These are phyloP conservation scores for Cepaea nemoralis DNA, from an alignment of 1,140 invertebrate species.

Conservation along the genomic window DNA sequence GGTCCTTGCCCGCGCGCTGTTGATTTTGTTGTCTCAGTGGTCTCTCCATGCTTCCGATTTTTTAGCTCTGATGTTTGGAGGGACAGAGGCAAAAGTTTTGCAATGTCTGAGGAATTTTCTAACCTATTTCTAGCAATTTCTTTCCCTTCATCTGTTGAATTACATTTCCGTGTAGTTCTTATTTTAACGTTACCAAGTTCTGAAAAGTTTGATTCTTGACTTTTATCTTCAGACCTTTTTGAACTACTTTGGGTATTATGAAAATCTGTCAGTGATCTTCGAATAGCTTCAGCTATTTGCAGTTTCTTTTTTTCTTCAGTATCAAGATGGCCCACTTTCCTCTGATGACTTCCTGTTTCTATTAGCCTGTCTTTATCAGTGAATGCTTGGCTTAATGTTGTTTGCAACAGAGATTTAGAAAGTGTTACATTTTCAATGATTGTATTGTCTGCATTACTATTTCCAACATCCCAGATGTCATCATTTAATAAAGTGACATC, in stretches of 20 bases:
- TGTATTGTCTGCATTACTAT: too few species aligned
- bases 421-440: too few species aligned
- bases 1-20: background rate
- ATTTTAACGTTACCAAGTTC: constrained; percentile 5
- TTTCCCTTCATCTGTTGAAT: background rate
- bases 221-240: too few species aligned
- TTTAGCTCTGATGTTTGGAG: background rate
- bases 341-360: background rate
- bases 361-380: background rate
- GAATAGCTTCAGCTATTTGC: background rate
- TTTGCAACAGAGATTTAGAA: background rate
- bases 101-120: background rate
- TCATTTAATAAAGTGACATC: too few species aligned
- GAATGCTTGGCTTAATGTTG: background rate
- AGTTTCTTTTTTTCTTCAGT: background rate
- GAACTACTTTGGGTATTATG: background rate
- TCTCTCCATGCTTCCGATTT: background rate
- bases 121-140: background rate
- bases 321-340: background rate
- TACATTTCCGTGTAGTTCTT: background rate
- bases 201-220: background rate
- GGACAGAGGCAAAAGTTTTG: background rate
- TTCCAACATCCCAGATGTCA: too few species aligned
- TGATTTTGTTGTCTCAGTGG: background rate
- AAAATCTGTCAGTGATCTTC: background rate